Percentiles rank a stretch among this genome's conserved stretches.
phyloP scores from a whole-genome alignment of 2,113 vertebrate genomes.

The Gallinago jamesoni region DNA sequence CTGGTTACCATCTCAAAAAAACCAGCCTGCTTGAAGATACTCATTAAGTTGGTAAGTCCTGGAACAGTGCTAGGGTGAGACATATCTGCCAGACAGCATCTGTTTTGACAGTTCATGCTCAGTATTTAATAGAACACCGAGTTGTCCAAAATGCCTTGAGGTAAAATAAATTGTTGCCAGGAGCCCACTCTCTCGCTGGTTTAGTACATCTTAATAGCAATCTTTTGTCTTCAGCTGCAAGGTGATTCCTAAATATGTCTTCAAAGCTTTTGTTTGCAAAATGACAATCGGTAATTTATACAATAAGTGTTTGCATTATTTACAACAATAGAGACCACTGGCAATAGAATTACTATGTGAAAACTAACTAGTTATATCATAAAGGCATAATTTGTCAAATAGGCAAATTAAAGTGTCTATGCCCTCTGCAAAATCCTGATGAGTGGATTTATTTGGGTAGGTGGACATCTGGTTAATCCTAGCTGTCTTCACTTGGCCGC shows the following conservation, averaged over 20 bases:
- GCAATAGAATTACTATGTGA: neutral
- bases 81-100: constrained; percentile 34
- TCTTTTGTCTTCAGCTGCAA: constrained; percentile 37
- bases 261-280: constrained; percentile 37
- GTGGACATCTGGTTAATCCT: constrained; percentile 66
- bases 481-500: constrained; percentile 48
- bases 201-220: constrained; percentile 10
- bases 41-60: constrained; percentile 26
- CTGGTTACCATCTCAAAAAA: neutral
- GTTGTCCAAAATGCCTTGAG: constrained; percentile 14
- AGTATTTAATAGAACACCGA: constrained; percentile 39
- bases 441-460: constrained; percentile 60
- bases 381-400: constrained; percentile 16
- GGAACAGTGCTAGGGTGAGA: neutral
- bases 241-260: constrained; percentile 8
- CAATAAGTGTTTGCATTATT: constrained; percentile 1
- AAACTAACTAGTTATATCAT: constrained; percentile 6
- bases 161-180: constrained; percentile 48
- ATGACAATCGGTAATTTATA: constrained; percentile 22
- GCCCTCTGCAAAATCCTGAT: constrained; percentile 36
- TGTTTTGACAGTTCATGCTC: constrained; percentile 11
- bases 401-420: constrained; percentile 28
- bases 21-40: neutral
- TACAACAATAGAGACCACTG: neutral
- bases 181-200: neutral